Evolutionary conservation across 2,888 invertebrate genomes (phyloP).

Genomic region (Netelia fuscicornis): DNA sequence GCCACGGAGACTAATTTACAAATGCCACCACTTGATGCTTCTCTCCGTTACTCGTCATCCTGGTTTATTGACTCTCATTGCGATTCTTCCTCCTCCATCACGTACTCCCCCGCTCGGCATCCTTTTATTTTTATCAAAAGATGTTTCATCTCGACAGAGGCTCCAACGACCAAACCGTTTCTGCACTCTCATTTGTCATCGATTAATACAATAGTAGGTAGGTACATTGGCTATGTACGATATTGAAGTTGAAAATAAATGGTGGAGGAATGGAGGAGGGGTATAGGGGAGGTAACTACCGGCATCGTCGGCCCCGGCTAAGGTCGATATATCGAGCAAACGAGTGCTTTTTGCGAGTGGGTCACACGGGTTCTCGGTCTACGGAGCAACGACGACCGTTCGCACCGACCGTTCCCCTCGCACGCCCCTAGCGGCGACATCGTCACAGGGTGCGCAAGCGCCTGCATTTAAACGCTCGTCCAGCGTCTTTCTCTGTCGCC

Average conservation of each 20-base stretch:
- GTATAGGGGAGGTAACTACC: no score
- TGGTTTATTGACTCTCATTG: slow-evolving; percentile 83
- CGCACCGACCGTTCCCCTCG: no score
- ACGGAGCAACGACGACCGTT: no score
- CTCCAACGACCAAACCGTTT: no score
- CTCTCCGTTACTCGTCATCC: slow-evolving; percentile 78
- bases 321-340: slow-evolving; percentile 82
- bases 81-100: slow-evolving; percentile 59
- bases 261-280: no score
- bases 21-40: slow-evolving; percentile 77
- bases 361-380: not conserved
- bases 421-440: no score
- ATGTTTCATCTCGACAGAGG: no score
- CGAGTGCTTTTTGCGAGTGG: slow-evolving; percentile 5
- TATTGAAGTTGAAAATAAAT: no score
- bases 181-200: no score
- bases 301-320: slow-evolving; percentile 69
- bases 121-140: no score
- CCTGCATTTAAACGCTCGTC: not conserved
- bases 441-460: not conserved
- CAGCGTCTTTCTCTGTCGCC: not conserved
- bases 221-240: no score
- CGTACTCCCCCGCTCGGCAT: not conserved
- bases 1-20: slow-evolving; percentile 81
- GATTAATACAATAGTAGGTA: no score